Percentiles rank a stretch among this genome's conserved stretches.
Conservation (phyloP, 2,113 vertebrate species). For the Rhadina sibilatrix region DNA sequence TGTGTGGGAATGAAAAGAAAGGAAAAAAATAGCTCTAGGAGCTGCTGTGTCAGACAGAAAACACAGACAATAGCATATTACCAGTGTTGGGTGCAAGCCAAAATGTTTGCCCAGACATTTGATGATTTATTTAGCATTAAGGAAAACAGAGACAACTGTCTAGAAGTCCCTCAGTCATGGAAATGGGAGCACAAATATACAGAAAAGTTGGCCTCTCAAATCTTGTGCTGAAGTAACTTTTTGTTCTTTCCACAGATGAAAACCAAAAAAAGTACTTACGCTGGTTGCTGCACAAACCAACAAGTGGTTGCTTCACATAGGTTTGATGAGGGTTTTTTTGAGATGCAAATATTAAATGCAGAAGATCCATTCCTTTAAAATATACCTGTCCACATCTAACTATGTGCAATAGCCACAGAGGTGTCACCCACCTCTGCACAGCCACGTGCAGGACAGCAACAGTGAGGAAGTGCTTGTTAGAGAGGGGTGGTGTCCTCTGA, state of each 20-base stretch:
- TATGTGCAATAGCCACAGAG: not conserved
- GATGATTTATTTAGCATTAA: conserved; percentile 62
- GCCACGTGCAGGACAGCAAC: not conserved
- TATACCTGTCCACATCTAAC: not conserved
- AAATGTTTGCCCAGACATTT: conserved; percentile 44
- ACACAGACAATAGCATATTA: conserved; percentile 45
- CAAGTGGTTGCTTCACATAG: not conserved
- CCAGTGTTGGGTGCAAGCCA: not conserved
- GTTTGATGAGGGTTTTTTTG: not conserved
- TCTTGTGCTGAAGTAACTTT: not conserved
- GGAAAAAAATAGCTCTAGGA: not conserved
- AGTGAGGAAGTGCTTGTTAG: not conserved
- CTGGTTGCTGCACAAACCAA: not conserved
- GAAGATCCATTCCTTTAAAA: not conserved
- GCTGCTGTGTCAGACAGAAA: conserved; percentile 45
- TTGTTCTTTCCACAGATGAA: not conserved
- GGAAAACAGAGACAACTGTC: conserved; percentile 51
- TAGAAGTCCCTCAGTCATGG: conserved; percentile 13
- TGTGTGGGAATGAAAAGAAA: conserved; percentile 37
- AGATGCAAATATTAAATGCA: not conserved
- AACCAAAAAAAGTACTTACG: not conserved
- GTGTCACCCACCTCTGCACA: not conserved
- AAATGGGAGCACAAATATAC: not conserved
- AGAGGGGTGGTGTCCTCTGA: not conserved
- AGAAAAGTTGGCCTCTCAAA: not conserved